phyloP scores from a whole-genome alignment of 2,113 vertebrate species.

The Heliornis fulica region DNA sequence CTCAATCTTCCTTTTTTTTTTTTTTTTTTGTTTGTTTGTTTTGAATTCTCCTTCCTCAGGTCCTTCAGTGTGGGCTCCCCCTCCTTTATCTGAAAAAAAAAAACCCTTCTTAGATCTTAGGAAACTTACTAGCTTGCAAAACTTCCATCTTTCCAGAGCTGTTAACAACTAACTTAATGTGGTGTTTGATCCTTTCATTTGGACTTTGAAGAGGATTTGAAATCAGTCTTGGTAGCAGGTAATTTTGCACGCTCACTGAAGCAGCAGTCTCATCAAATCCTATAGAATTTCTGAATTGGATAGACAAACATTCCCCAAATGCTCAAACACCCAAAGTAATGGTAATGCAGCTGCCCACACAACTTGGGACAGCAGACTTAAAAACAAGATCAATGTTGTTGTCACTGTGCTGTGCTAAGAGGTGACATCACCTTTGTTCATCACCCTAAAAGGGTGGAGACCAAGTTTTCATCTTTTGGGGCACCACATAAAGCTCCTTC shows the following conservation, averaged over 20 bases:
- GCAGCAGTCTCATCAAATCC: not conserved
- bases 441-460: not conserved
- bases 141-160: not conserved
- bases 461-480: not conserved
- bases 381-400: not conserved
- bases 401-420: not conserved
- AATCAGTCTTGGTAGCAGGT: not conserved
- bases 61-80: not conserved
- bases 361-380: not conserved
- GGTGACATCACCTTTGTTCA: not conserved
- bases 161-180: not conserved
- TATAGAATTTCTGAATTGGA: not conserved
- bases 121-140: not conserved
- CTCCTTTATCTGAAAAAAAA: not conserved
- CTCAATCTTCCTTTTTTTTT: not conserved
- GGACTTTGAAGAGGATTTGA: not conserved
- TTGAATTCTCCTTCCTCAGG: not conserved
- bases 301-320: not conserved
- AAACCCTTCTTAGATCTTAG: not conserved
- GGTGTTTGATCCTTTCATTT: not conserved
- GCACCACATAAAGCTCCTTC: not conserved
- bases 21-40: not conserved
- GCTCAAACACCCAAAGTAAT: not conserved
- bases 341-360: not conserved
- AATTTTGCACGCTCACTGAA: not conserved